phyloP scores from a whole-genome alignment of 2,113 vertebrate species.

The Mustela lutreola region DNA sequence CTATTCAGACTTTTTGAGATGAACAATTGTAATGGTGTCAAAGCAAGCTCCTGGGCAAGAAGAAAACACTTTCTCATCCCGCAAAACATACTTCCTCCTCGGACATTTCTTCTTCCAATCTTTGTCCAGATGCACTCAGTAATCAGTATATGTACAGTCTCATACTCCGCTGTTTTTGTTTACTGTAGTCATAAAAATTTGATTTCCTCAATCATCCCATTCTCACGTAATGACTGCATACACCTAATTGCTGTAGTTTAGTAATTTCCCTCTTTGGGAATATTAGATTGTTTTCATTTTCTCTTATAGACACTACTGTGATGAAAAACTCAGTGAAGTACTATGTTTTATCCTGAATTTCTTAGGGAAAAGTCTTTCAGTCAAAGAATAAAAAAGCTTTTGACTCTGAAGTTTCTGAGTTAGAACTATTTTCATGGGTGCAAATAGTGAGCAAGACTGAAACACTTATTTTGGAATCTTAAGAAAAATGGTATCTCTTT shows the following conservation, averaged over 20 bases:
- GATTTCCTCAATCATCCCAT: not conserved
- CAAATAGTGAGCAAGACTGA: not conserved
- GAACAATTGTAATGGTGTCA: not conserved
- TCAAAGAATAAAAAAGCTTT: not conserved
- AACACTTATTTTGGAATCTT: not conserved
- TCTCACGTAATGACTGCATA: not conserved
- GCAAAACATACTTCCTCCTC: not conserved
- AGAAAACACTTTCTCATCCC: not conserved
- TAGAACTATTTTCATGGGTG: not conserved
- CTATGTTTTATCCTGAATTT: slow-evolving; percentile 1
- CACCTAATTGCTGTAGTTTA: not conserved
- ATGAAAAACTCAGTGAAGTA: not conserved
- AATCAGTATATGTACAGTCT: not conserved
- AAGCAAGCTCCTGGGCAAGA: not conserved
- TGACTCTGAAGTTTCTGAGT: not conserved
- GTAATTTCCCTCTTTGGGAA: not conserved
- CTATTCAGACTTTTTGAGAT: not conserved
- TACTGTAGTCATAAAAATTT: not conserved
- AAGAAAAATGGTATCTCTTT: slow-evolving; percentile 54
- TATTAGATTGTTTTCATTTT: not conserved
- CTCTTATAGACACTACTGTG: not conserved
- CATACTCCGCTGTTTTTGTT: not conserved
- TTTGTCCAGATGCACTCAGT: not conserved
- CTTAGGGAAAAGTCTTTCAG: not conserved
- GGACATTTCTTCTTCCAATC: not conserved